phyloP scores from a whole-genome alignment of 2,888 invertebrate genomes.

The Blastobasis lacticolella region DNA sequence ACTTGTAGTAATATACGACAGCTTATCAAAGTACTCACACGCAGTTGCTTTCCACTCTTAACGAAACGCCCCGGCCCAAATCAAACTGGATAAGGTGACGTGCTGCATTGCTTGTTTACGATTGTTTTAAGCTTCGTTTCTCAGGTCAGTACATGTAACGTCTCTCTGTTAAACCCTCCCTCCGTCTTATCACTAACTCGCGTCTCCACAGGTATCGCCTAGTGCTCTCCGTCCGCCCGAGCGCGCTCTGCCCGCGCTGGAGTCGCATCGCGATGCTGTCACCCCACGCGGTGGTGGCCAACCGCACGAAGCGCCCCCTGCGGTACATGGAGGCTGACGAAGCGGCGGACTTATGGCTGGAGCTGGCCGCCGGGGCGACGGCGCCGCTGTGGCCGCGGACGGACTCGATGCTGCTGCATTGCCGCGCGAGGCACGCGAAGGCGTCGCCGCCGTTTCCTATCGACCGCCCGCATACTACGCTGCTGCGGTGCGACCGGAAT shows the following conservation, averaged over 20 bases:
- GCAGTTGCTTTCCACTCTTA: too few species aligned
- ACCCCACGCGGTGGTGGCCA: slow-evolving; percentile 85
- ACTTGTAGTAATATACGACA: too few species aligned
- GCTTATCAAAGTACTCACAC: too few species aligned
- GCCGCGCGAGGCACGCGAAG: slow-evolving; percentile 82
- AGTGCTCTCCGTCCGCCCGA: too few species aligned
- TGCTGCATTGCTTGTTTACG: too few species aligned
- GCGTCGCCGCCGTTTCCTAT: slow-evolving; percentile 86
- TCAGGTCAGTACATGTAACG: too few species aligned
- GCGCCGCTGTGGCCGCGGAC: slow-evolving; percentile 88
- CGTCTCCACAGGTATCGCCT: too few species aligned
- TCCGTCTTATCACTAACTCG: too few species aligned
- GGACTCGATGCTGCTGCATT: slow-evolving; percentile 85
- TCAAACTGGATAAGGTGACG: too few species aligned
- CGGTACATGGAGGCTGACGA: slow-evolving; percentile 91
- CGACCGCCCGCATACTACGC: slow-evolving; percentile 79
- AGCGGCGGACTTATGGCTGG: slow-evolving; percentile 87
- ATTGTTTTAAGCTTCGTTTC: too few species aligned
- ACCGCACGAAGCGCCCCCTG: slow-evolving; percentile 76
- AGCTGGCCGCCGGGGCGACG: slow-evolving; percentile 80
- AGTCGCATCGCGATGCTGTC: slow-evolving; percentile 86
- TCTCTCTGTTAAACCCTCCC: too few species aligned
- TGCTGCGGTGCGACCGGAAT: slow-evolving; percentile 88
- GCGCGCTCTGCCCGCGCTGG: slow-evolving; percentile 78
- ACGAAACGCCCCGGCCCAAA: too few species aligned